Evolutionary conservation across 2,888 invertebrate species (phyloP), one percentile per base, ranked within the genome.

Genomic region (Parascotia fuliginaria): DNA sequence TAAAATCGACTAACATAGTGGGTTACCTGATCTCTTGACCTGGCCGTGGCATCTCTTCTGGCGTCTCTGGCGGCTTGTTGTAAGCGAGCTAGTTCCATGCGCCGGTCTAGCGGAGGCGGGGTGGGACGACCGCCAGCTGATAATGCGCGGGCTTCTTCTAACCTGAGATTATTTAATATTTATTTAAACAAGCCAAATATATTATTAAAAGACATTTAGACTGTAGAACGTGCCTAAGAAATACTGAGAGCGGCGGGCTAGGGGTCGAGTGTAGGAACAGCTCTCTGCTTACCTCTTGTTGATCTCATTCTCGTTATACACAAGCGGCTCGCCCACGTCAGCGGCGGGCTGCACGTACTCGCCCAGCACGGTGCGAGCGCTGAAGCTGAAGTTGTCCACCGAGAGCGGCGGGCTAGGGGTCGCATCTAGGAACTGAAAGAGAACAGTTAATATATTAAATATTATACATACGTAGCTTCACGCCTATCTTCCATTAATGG

Each of bases 311-410:
- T 98, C 97, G 28, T 95, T 94, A 79, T 97, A 94, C 29, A 96
- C 93, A 13, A 96, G 93, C 46, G 95, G 95, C 67, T 97, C 97
- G 7, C 94, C 94, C 55, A 79, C 65, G n/a, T 88, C 94, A 3
- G 94, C 93, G 32, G 94, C 93, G 0, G 96, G 96, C 79, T 98
- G 97, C 38, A 98, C 90, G 83, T 98, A 99, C 60, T 98, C 97
- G 1, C 99, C 99, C 29, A 99, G 94, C 56, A 98, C 94, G 1
- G 96, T 94, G 60, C 97, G 96, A 33, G 97, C 96, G 70, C 96
- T 97, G 91, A 98, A 98, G 57, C 97, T 97, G 87, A 99, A 99
- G 91, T 98, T 96, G 59, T 98, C 97, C 14, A 95, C 93, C 1
- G 95, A 95, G 45, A 98, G 66, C 12, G 91, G 82, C 0, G 89